phyloP scores from a whole-genome alignment of 2,888 invertebrate genomes.

The Phengaris arion region DNA sequence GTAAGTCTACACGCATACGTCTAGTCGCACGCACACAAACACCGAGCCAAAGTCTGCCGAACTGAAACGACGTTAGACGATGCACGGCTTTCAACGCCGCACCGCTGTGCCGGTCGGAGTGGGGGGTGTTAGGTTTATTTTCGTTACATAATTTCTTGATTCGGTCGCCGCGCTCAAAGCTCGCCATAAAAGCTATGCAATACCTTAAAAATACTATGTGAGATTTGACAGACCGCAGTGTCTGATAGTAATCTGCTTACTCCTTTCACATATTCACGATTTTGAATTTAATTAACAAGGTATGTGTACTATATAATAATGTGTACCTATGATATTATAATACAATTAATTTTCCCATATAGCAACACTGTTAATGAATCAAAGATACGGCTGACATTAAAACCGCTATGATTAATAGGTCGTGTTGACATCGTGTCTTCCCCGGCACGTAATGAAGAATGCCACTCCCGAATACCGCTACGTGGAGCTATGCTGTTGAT shows the following conservation, averaged over 20 bases:
- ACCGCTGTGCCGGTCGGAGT: no score
- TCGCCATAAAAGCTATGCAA: no score
- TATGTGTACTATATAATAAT: no score
- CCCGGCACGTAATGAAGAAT: slow-evolving; percentile 62
- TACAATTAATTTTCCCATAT: not conserved
- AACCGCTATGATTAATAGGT: slow-evolving; percentile 59
- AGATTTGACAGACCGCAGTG: not conserved
- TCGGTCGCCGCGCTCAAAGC: no score
- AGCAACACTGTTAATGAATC: slow-evolving; percentile 37
- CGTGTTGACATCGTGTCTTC: slow-evolving; percentile 53
- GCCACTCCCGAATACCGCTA: slow-evolving; percentile 45
- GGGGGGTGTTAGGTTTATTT: no score
- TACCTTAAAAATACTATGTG: no score
- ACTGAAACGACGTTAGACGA: no score
- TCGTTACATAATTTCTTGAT: no score
- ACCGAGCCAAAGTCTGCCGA: no score
- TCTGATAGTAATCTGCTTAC: not conserved
- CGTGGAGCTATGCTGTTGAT: slow-evolving; percentile 23
- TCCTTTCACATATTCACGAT: slow-evolving; percentile 5
- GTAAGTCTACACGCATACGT: no score
- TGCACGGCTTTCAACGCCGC: no score
- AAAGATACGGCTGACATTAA: slow-evolving; percentile 41
- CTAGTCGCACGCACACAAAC: no score
- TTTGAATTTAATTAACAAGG: not conserved
- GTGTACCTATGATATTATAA: slow-evolving; percentile 1